Conservation (phyloP, 2,888 invertebrate species). For the Smittia aterrima region DNA sequence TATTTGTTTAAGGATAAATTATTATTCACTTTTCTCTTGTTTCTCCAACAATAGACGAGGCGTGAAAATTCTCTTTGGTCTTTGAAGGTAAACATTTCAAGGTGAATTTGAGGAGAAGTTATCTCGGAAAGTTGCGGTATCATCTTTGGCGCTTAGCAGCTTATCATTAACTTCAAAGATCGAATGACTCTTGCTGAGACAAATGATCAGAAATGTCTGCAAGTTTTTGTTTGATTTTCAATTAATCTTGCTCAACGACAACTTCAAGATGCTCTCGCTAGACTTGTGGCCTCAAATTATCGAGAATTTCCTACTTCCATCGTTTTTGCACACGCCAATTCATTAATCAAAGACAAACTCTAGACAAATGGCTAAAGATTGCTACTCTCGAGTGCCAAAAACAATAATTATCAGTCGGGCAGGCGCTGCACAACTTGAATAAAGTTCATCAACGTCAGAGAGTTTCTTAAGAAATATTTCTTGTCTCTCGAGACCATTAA, state of each 20-base stretch:
- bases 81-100: background rate
- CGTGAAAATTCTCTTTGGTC: slow-evolving; percentile 23
- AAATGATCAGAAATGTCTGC: background rate
- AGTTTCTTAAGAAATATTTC: too few relatives aligned
- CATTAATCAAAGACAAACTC: background rate
- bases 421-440: background rate
- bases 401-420: background rate
- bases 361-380: slow-evolving; percentile 1
- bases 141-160: background rate
- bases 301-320: background rate
- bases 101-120: background rate
- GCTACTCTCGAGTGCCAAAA: slow-evolving; percentile 17
- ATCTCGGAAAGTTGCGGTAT: background rate
- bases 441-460: background rate
- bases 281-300: slow-evolving; percentile 28
- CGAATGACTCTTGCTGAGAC: background rate
- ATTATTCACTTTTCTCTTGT: background rate
- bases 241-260: slow-evolving; percentile 29
- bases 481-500: background rate
- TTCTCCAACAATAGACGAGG: slow-evolving; percentile 17
- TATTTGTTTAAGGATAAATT: slow-evolving; percentile 17
- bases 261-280: background rate
- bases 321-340: background rate
- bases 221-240: slow-evolving; percentile 31
- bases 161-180: background rate